Base-by-base conservation (phyloP, 2,888 invertebrate species). In the Masnerella sp. region DNA sequence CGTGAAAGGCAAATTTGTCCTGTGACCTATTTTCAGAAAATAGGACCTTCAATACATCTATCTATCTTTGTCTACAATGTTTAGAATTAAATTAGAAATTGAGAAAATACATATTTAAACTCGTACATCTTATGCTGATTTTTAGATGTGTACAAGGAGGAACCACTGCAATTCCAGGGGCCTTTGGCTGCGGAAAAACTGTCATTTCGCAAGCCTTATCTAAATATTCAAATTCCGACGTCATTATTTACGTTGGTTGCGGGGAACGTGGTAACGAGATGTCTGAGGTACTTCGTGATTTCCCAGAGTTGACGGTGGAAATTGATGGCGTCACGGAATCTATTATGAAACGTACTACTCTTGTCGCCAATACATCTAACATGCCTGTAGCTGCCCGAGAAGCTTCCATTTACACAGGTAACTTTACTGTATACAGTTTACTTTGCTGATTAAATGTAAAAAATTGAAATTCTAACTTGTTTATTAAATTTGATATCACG, bases 311-410 rank as follows among this genome's bases (percentile, higher is more conserved):
- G 86, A 94, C 96, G 0, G 96, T 98, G 83, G 99, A 99, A 89
- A 97, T 99, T 82, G 97, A 97, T 11, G 99, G 99, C 7, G 92
- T 93, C 34, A 96, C 95, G 0, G 99, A 99, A 88, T 98, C 98
- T 80, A 99, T 99, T 89, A 99, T 99, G 99, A 99, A 98, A 90
- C 94, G 99, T 89, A 99, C 99, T 1, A 96, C 98, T 30, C 91
- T 99, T 70, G 99, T 99, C 14, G 99, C 99, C 84, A 99, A 99
- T 90, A 99, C 99, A 22, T 99, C 99, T 77, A 99, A 99, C 95
- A 99, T 99, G 99, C 99, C 99, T 87, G 99, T 99, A 76, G 99
- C 99, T 84, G 99, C 99, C 88, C 94, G 99, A 89, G 99, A 99
- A 90, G 99, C 99, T 73, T 99, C 99, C 87, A 99, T 99, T 88